Evolutionary conservation across 2,113 vertebrate genomes (phyloP).

Genomic region (Alaudala cheleensis): DNA sequence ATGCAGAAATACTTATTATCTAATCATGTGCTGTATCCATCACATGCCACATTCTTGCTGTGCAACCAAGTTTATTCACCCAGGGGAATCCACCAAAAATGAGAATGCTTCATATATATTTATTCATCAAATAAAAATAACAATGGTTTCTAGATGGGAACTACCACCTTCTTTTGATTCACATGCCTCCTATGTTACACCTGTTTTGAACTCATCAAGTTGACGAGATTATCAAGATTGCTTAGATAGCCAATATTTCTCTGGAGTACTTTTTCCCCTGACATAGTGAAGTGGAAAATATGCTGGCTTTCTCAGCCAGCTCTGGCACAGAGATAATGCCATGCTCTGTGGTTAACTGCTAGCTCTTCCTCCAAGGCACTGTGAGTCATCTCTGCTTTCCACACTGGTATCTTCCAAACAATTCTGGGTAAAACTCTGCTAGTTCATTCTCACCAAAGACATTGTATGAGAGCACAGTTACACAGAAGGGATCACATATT

Average conservation of each 20-base stretch:
- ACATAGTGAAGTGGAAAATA: constrained; percentile 7
- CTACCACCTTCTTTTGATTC: constrained; percentile 40
- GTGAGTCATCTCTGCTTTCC: constrained; percentile 65
- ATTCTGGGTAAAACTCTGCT: constrained; percentile 40
- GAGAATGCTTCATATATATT: not conserved
- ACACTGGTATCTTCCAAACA: constrained; percentile 55
- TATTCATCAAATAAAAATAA: constrained; percentile 41
- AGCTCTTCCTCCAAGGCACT: constrained; percentile 43
- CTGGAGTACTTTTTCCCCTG: not conserved
- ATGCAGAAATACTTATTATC: constrained; percentile 18
- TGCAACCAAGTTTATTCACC: constrained; percentile 1
- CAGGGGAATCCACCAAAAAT: not conserved
- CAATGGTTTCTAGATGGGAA: constrained; percentile 33
- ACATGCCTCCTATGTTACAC: constrained; percentile 10
- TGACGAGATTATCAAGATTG: constrained; percentile 21
- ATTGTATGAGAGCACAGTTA: not conserved
- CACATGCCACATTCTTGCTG: constrained; percentile 31
- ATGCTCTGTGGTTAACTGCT: constrained; percentile 27
- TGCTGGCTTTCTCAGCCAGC: not conserved
- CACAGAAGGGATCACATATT: constrained; percentile 29
- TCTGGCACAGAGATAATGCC: constrained; percentile 41
- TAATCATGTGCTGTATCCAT: not conserved
- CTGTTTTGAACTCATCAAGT: not conserved
- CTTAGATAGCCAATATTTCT: not conserved
- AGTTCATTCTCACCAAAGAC: constrained; percentile 59